These are phyloP conservation scores for Macrocentrus cingulum DNA, from an alignment of 1,140 invertebrate species.

Conservation along the genomic window DNA sequence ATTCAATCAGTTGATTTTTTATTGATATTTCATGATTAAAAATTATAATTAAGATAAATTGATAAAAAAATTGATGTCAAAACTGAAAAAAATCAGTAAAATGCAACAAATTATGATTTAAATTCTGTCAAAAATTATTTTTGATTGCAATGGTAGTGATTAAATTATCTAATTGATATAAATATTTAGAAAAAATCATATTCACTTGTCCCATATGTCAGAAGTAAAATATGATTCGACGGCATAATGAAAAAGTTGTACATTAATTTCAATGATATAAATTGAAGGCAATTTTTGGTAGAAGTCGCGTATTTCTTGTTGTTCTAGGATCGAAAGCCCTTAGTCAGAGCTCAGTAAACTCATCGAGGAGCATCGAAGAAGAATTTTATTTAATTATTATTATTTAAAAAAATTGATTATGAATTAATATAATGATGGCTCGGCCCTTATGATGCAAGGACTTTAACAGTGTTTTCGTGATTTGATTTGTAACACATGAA, in stretches of 20 bases:
- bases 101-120: no score
- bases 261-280: background rate
- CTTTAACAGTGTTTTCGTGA: constrained; percentile 9
- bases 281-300: constrained; percentile 27
- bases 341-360: constrained; percentile 38
- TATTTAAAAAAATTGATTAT: no score
- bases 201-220: background rate
- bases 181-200: no score
- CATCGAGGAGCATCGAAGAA: background rate
- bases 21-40: no score
- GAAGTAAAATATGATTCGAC: constrained; percentile 16
- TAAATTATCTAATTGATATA: no score
- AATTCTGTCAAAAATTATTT: no score
- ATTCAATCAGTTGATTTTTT: no score
- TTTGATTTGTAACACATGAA: background rate
- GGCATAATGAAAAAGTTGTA: background rate
- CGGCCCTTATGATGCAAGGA: background rate
- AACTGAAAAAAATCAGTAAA: no score
- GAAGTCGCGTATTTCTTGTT: constrained; percentile 35
- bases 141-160: no score
- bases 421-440: background rate
- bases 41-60: no score
- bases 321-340: constrained; percentile 47
- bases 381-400: no score
- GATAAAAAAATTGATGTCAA: no score